Evolutionary conservation across 1,140 invertebrate species (phyloP).

Genomic region (Leptonema lineaticorne): DNA sequence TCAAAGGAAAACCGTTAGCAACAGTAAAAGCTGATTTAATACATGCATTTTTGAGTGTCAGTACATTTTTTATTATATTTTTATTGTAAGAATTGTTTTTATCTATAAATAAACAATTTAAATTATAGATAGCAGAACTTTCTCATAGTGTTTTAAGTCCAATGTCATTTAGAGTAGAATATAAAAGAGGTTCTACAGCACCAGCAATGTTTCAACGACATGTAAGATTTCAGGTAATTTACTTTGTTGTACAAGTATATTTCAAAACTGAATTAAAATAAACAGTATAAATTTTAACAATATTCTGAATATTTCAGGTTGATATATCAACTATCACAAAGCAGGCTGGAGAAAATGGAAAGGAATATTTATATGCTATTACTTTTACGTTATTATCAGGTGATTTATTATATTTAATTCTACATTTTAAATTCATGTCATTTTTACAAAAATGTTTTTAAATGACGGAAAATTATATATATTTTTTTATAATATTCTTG

Average conservation of each 20-base stretch:
- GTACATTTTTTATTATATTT: conserved; percentile 34
- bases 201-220: conserved; percentile 96
- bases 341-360: conserved; percentile 69
- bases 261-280: not conserved
- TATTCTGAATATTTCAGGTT: conserved; percentile 49
- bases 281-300: not conserved
- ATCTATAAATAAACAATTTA: conserved; percentile 22
- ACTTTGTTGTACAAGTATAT: not conserved
- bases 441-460: too few species aligned
- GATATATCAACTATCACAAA: conserved; percentile 72
- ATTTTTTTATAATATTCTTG: not conserved
- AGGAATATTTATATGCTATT: conserved; percentile 87
- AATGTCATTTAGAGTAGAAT: conserved; percentile 97
- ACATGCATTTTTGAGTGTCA: conserved; percentile 91
- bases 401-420: conserved; percentile 54
- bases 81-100: not conserved
- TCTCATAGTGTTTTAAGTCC: conserved; percentile 98
- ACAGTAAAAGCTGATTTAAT: conserved; percentile 98
- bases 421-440: too few species aligned
- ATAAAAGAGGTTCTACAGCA: conserved; percentile 88
- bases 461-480: too few species aligned
- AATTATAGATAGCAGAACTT: conserved; percentile 89
- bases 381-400: conserved; percentile 95
- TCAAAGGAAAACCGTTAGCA: conserved; percentile 92
- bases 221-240: conserved; percentile 85